Conservation (phyloP, 1,140 invertebrate species). For the Aphaenogaster floridana region DNA sequence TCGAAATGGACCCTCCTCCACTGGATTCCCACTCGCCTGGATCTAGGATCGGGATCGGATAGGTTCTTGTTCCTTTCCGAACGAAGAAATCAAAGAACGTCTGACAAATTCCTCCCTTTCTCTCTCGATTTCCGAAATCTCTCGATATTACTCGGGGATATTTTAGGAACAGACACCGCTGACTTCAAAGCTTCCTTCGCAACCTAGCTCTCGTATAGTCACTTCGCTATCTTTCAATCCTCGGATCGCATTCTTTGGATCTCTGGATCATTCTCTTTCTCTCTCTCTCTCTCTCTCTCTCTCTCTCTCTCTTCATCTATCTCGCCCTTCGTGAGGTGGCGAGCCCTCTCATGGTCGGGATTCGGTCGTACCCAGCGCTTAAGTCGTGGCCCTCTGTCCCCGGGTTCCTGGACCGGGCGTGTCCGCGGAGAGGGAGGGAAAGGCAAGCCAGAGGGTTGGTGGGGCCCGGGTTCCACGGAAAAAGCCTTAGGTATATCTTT, state of each 20-base stretch:
- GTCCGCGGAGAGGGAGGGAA: slow-evolving; percentile 57
- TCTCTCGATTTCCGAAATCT: slow-evolving; percentile 23
- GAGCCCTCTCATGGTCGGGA: not conserved
- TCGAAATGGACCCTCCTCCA: slow-evolving; percentile 13
- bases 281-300: slow-evolving; percentile 12
- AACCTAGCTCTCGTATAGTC: not conserved
- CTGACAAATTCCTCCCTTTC: not conserved
- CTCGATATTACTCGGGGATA: not conserved
- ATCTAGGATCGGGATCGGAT: slow-evolving; percentile 19
- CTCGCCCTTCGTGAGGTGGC: not conserved
- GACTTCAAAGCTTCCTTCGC: not conserved
- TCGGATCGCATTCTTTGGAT: slow-evolving; percentile 21
- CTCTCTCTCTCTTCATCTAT: not conserved
- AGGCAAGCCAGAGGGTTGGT: slow-evolving; percentile 28
- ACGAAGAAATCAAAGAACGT: slow-evolving; percentile 17
- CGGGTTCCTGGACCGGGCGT: slow-evolving; percentile 67
- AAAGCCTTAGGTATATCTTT: slow-evolving; percentile 78
- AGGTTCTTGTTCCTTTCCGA: not conserved
- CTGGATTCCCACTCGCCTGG: not conserved
- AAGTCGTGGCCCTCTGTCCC: slow-evolving; percentile 57
- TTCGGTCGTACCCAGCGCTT: slow-evolving; percentile 1
- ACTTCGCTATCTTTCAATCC: slow-evolving; percentile 9
- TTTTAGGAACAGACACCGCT: slow-evolving; percentile 6
- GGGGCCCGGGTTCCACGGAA: slow-evolving; percentile 73
- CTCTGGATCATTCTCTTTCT: not conserved